Base-by-base conservation (phyloP, 2,888 invertebrate species). In the Nymphalis c-album region DNA sequence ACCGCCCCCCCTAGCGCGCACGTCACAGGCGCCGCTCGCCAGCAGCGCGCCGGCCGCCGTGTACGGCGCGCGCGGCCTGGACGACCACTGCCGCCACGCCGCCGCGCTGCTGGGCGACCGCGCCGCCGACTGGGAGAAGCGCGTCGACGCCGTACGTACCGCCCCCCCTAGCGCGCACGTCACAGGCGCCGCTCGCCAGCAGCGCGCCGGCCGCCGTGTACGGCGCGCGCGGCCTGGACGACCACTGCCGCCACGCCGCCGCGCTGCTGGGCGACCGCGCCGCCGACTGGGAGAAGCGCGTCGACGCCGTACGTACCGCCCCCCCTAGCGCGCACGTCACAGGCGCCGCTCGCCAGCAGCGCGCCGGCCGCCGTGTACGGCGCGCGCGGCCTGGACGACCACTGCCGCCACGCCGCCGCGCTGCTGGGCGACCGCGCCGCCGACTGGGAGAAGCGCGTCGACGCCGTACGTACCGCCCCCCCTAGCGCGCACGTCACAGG, bases 371-470 rank as follows among this genome's bases (percentile, higher is more conserved):
- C 96, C 76, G 92, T 98, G 75, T 98, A 96, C 89, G 96, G 97
- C 31, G 93, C 94, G 16, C 93, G 96, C 73, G 98, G 98, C 73
- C 93, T 98, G 58, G 96, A 96, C 77, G 97, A 98, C 74, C 93
- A 95, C 68, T 94, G 98, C 84, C 94, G 95, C 47, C 94, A 94
- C 76, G 94, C 97, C 62, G 94, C 95, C 76, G 95, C 95, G 4
- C 93, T 94, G 51, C 94, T 99, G 64, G 95, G 95, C 2, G 97
- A 98, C 88, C 92, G 96, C 55, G 95, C 93, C 76, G 95, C 96
- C 77, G 98, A 98, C 82, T 99, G 99, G 99, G 98, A 97, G 89
- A 97, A 97, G 85, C 92, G 99, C 68, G 95, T 96, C n/a, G 98
- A 98, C 68, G 95, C 96, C 74, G 97, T 98, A 85, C 93, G 95